Conservation (phyloP, 1,140 invertebrate genomes). For the Cyclina sinensis region DNA sequence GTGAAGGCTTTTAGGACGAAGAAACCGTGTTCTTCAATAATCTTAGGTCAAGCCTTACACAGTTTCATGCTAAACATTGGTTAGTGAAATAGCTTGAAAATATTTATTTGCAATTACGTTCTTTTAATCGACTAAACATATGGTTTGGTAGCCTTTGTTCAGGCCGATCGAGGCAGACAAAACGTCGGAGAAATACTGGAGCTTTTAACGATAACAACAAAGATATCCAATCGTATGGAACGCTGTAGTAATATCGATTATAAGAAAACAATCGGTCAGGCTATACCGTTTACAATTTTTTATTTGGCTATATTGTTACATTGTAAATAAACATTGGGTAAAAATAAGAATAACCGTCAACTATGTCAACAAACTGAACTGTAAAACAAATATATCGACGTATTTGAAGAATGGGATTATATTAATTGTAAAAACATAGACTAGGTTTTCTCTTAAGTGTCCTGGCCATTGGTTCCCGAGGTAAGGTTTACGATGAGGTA, state of each 20-base stretch:
- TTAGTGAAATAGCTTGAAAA: too few species aligned
- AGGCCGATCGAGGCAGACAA: not conserved
- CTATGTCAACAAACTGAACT: not conserved
- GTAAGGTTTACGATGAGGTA: too few species aligned
- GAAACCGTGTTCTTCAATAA: too few species aligned
- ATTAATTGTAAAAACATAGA: too few species aligned
- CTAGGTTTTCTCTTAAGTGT: too few species aligned
- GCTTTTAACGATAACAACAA: not conserved
- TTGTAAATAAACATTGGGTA: constrained; percentile 20
- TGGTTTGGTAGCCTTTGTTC: not conserved
- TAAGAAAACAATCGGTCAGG: not conserved
- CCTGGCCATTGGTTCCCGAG: too few species aligned
- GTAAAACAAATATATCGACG: constrained; percentile 26
- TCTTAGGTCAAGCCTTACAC: too few species aligned
- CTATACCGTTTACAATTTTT: constrained; percentile 1
- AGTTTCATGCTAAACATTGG: too few species aligned
- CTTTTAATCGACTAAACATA: too few species aligned
- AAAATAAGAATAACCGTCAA: not conserved
- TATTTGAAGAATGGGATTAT: not conserved
- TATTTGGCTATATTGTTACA: constrained; percentile 34
- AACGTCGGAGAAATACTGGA: not conserved
- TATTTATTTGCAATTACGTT: too few species aligned
- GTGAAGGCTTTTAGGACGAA: too few species aligned
- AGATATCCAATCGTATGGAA: not conserved
- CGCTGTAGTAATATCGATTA: constrained; percentile 29